Conservation (phyloP, 2,888 invertebrate genomes). For the Cylindroiulus punctatus region DNA sequence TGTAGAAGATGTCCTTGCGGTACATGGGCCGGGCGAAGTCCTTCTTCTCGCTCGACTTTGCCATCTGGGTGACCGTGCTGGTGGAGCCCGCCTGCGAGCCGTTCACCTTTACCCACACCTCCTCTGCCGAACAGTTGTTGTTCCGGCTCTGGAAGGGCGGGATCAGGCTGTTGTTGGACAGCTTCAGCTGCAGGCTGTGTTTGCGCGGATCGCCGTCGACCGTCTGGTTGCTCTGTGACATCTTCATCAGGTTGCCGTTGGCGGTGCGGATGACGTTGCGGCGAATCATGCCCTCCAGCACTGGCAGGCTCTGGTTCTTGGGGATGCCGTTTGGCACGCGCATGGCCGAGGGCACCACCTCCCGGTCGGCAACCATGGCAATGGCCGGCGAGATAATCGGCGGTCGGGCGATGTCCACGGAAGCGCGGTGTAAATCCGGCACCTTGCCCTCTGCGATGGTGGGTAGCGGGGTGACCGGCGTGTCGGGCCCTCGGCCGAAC, state of each 20-base stretch:
- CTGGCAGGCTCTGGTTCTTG: slow-evolving; percentile 58
- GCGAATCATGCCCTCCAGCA: slow-evolving; percentile 57
- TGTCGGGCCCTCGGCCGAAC: slow-evolving; percentile 73
- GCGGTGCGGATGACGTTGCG: slow-evolving; percentile 55
- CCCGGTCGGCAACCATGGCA: slow-evolving; percentile 52
- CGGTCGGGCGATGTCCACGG: neutral
- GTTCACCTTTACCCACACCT: slow-evolving; percentile 60
- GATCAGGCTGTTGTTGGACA: slow-evolving; percentile 60
- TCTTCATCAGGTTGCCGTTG: slow-evolving; percentile 71
- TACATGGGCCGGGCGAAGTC: slow-evolving; percentile 89
- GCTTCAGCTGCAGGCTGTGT: slow-evolving; percentile 69
- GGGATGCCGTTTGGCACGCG: slow-evolving; percentile 58
- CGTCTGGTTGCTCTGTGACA: slow-evolving; percentile 79
- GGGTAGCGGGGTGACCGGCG: slow-evolving; percentile 76
- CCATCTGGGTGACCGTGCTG: slow-evolving; percentile 54
- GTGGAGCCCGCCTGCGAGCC: slow-evolving; percentile 58
- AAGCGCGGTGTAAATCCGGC: slow-evolving; percentile 37
- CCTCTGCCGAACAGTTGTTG: slow-evolving; percentile 69
- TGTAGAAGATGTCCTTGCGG: slow-evolving; percentile 96
- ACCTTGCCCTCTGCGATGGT: slow-evolving; percentile 83
- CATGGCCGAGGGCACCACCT: slow-evolving; percentile 39
- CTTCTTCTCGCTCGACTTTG: slow-evolving; percentile 68
- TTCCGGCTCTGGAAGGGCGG: slow-evolving; percentile 54
- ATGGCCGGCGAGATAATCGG: slow-evolving; percentile 55
- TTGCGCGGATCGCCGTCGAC: slow-evolving; percentile 80